phyloP scores from a whole-genome alignment of 1,140 invertebrate genomes.

The Anastatus disparis region DNA sequence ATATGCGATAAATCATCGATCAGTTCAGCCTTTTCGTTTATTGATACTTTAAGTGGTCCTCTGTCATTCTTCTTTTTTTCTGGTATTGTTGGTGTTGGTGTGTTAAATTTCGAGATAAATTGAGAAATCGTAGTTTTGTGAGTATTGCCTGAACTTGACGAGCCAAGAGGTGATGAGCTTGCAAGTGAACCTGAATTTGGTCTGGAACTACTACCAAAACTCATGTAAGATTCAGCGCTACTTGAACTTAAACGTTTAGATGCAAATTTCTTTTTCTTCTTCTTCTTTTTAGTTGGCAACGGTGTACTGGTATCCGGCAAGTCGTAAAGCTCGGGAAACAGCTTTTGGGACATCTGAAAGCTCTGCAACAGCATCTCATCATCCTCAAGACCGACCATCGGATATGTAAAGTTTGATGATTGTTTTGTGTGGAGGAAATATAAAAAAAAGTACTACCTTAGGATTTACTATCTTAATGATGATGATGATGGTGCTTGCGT shows the following conservation, averaged over 20 bases:
- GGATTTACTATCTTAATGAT: neutral
- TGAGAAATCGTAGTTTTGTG: neutral
- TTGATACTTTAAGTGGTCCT: constrained; percentile 64
- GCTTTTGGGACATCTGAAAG: constrained; percentile 50
- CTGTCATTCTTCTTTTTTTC: constrained; percentile 59
- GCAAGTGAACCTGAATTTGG: constrained; percentile 55
- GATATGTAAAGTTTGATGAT: neutral
- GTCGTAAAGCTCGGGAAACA: constrained; percentile 38
- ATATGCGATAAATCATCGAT: constrained; percentile 59
- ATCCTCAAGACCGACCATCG: constrained; percentile 10
- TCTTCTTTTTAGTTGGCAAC: too few species aligned
- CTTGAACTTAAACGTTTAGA: constrained; percentile 49
- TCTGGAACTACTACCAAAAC: constrained; percentile 51
- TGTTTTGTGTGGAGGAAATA: neutral
- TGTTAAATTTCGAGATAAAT: neutral
- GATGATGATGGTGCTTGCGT: too few species aligned
- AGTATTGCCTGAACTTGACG: constrained; percentile 44
- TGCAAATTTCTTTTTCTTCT: constrained; percentile 42
- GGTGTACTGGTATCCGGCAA: too few species aligned
- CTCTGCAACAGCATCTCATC: constrained; percentile 51
- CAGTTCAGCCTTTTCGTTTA: constrained; percentile 68
- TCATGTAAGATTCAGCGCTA: constrained; percentile 54
- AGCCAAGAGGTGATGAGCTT: constrained; percentile 53
- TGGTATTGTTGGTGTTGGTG: too few species aligned
- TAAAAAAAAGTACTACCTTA: neutral